These are phyloP conservation scores for Gonatopus flavifemur DNA, from an alignment of 1,140 invertebrate species.

Conservation along the genomic window DNA sequence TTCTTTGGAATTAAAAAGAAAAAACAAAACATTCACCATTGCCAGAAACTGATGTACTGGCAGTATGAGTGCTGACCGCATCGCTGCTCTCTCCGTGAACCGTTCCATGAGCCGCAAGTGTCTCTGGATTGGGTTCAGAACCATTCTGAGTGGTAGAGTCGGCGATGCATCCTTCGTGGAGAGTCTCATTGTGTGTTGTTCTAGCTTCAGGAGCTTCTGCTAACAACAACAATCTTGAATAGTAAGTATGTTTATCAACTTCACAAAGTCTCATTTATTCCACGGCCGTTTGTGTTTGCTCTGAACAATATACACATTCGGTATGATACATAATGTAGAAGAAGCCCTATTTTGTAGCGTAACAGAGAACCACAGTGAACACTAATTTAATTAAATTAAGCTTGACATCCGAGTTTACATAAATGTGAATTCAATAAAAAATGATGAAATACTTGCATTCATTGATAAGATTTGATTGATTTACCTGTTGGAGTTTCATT, in stretches of 20 bases:
- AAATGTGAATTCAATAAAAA: conserved; percentile 21
- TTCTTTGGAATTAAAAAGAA: background rate
- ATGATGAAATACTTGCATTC: conserved; percentile 6
- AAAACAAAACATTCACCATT: conserved; percentile 39
- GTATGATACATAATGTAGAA: conserved; percentile 15
- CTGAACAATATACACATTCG: background rate
- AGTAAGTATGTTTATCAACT: background rate
- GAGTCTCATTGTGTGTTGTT: conserved; percentile 39
- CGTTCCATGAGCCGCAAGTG: conserved; percentile 44
- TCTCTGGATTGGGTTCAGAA: conserved; percentile 41
- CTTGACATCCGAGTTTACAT: conserved; percentile 40
- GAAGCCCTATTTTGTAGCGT: conserved; percentile 50
- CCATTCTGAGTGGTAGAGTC: conserved; percentile 36
- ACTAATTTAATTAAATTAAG: conserved; percentile 52
- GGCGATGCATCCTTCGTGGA: conserved; percentile 36
- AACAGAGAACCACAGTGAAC: conserved; percentile 48
- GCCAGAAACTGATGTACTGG: conserved; percentile 51
- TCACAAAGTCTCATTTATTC: background rate
- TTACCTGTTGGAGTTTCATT: conserved; percentile 47
- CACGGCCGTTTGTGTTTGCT: background rate
- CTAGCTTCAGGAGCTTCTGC: conserved; percentile 46
- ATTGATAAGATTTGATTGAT: conserved; percentile 20
- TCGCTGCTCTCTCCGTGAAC: conserved; percentile 48
- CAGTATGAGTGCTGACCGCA: conserved; percentile 51
- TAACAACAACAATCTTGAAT: conserved; percentile 7